phyloP scores from a whole-genome alignment of 2,113 vertebrate species.

The Numenius arquata region DNA sequence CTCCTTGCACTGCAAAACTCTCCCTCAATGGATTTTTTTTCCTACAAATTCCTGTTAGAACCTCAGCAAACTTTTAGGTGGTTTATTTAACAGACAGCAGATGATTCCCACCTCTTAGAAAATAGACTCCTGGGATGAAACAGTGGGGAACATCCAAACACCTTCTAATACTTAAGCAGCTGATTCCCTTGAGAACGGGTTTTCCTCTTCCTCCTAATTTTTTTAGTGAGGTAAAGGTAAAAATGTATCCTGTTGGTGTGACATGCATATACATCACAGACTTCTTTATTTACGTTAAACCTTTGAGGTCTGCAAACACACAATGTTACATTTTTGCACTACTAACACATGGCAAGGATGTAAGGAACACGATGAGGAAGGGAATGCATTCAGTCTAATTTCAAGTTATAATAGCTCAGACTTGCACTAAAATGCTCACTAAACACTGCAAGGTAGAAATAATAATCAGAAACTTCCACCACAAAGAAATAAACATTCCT shows the following conservation, averaged over 20 bases:
- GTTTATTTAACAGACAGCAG: not conserved
- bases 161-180: too few species aligned
- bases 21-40: too few species aligned
- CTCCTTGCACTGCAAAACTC: not conserved
- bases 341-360: accelerated
- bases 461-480: not conserved
- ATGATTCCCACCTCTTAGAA: not conserved
- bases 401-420: not conserved
- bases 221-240: not conserved
- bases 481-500: not conserved
- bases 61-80: accelerated
- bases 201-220: not conserved
- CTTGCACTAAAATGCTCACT: not conserved
- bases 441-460: not conserved
- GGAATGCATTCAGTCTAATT: not conserved
- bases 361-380: not conserved
- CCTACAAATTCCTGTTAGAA: not conserved
- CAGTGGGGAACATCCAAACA: not conserved
- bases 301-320: not conserved
- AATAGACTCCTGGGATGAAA: not conserved
- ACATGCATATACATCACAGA: not conserved
- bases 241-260: not conserved
- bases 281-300: not conserved
- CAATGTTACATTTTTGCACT: not conserved
- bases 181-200: not conserved